phyloP scores from a whole-genome alignment of 2,113 vertebrate genomes.

The Rhineura floridana region DNA sequence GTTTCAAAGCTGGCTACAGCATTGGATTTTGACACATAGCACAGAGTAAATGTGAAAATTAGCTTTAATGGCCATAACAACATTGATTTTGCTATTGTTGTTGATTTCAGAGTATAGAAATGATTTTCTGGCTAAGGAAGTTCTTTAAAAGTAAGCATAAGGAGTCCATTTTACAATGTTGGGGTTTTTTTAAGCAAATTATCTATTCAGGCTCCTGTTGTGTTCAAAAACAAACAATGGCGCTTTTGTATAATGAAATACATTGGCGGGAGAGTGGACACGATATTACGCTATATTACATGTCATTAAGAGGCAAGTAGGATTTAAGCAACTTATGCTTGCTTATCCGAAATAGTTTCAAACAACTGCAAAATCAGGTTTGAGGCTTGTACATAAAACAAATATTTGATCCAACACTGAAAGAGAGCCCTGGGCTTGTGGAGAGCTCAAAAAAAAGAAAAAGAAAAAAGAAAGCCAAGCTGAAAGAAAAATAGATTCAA shows the following conservation, averaged over 20 bases:
- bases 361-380: slow-evolving; percentile 36
- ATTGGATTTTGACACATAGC: slow-evolving; percentile 35
- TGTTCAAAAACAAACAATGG: slow-evolving; percentile 47
- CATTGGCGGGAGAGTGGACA: slow-evolving; percentile 53
- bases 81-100: slow-evolving; percentile 40
- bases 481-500: neutral
- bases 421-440: slow-evolving; percentile 10
- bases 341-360: slow-evolving; percentile 57
- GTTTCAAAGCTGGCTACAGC: slow-evolving; percentile 20
- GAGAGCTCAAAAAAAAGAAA: slow-evolving; percentile 11
- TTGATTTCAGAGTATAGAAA: slow-evolving; percentile 48
- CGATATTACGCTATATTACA: slow-evolving; percentile 50
- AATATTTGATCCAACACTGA: slow-evolving; percentile 29
- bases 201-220: slow-evolving; percentile 32
- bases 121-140: slow-evolving; percentile 48
- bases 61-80: slow-evolving; percentile 39
- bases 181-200: slow-evolving; percentile 14
- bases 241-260: slow-evolving; percentile 47
- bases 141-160: slow-evolving; percentile 41
- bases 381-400: slow-evolving; percentile 50
- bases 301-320: slow-evolving; percentile 49
- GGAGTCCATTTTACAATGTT: slow-evolving; percentile 37
- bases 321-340: slow-evolving; percentile 50
- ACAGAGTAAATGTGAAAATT: slow-evolving; percentile 49
- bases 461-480: neutral